Conservation (phyloP, 2,888 invertebrate species). For the Drosophila acutilabella region DNA sequence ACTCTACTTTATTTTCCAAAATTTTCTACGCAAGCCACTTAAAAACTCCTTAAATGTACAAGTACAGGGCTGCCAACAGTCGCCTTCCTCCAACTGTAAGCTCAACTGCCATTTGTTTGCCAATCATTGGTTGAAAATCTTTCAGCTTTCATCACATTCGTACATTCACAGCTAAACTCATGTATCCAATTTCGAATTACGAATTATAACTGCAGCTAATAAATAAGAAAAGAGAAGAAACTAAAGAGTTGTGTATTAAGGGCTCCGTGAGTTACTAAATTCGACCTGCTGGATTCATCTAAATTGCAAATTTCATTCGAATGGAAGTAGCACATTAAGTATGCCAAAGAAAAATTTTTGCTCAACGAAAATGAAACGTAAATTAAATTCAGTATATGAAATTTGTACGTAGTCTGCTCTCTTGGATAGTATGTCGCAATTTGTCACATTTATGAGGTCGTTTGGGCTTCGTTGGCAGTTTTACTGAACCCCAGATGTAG, state of each 20-base stretch:
- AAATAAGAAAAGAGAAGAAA: too few species aligned
- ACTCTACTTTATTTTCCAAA: too few species aligned
- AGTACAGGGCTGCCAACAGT: too few species aligned
- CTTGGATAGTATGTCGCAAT: constrained; percentile 40
- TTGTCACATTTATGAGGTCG: constrained; percentile 65
- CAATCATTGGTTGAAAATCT: constrained; percentile 24
- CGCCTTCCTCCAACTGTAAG: too few species aligned
- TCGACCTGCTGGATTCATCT: constrained; percentile 10
- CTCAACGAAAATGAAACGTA: neutral
- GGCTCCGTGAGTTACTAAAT: neutral
- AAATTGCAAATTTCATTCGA: constrained; percentile 16
- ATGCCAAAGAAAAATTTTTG: constrained; percentile 17
- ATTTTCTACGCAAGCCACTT: too few species aligned
- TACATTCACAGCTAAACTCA: neutral
- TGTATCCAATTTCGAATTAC: neutral
- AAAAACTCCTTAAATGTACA: too few species aligned
- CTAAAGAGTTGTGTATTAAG: constrained; percentile 10
- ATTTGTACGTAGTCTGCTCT: neutral
- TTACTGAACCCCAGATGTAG: constrained; percentile 38
- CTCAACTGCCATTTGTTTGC: neutral
- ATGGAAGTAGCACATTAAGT: constrained; percentile 1
- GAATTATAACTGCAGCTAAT: constrained; percentile 1
- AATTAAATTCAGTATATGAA: constrained; percentile 26
- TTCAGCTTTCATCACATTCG: constrained; percentile 21
- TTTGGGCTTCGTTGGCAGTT: constrained; percentile 37